phyloP scores from a whole-genome alignment of 2,113 vertebrate genomes.

The Panthera tigris region DNA sequence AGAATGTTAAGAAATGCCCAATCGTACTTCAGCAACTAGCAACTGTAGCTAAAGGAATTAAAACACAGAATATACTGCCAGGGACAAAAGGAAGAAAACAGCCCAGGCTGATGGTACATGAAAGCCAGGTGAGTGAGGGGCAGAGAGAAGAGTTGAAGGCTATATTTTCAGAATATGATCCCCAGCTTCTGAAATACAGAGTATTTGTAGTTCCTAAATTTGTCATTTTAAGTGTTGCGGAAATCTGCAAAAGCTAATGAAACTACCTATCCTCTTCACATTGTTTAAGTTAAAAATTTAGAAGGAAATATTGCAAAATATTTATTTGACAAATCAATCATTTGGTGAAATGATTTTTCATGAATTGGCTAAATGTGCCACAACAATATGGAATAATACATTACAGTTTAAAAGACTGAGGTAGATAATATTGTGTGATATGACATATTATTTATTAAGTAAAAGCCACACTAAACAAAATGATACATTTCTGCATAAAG shows the following conservation, averaged over 20 bases:
- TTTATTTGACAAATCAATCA: neutral
- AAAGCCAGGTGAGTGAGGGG: neutral
- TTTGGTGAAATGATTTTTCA: neutral
- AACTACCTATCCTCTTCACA: neutral
- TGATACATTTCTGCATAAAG: neutral
- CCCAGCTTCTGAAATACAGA: neutral
- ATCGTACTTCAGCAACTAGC: neutral
- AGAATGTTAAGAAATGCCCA: neutral
- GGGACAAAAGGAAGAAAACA: neutral
- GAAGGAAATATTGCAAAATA: neutral
- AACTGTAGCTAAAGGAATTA: neutral
- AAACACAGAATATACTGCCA: neutral
- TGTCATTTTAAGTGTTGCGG: neutral
- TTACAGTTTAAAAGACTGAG: neutral
- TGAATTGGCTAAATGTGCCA: neutral
- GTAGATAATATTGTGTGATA: neutral
- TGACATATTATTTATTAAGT: neutral
- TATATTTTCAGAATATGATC: neutral
- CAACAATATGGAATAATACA: neutral
- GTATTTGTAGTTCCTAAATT: neutral
- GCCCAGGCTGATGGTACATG: no score
- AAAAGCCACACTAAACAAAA: neutral
- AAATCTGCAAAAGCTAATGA: neutral
- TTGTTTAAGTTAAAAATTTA: neutral
- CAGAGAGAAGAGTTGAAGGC: neutral